A percentile compares a stretch with the other conserved stretches of the same genome.
These are phyloP conservation scores for Thaleichthys pacificus DNA, from an alignment of 2,797 vertebrate species.

Conservation along the genomic window DNA sequence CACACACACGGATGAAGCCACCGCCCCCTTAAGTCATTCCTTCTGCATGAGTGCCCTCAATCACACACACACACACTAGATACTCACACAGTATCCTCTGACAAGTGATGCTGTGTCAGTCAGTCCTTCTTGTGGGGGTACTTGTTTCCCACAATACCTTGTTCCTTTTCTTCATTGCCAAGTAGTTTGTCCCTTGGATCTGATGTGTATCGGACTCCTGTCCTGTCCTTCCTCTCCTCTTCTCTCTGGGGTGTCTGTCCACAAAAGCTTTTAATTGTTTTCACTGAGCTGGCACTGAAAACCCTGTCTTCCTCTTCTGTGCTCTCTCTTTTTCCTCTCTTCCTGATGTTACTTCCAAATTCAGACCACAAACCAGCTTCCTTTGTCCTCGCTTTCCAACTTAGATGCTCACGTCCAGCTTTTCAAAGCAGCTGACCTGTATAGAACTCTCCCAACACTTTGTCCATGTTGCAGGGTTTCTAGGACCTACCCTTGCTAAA, in stretches of 20 bases:
- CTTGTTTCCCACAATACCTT: slow-evolving; percentile 37
- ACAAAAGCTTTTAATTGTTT: background rate
- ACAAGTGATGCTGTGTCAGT: slow-evolving; percentile 17
- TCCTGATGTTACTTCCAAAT: background rate
- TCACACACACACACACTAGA: slow-evolving; percentile 30
- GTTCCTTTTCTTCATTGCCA: slow-evolving; percentile 20
- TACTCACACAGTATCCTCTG: too few relatives aligned
- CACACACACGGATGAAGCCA: slow-evolving; percentile 42
- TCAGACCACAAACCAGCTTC: background rate
- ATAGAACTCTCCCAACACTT: background rate
- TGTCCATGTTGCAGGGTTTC: background rate
- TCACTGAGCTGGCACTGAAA: background rate
- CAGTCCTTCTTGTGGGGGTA: slow-evolving; percentile 20
- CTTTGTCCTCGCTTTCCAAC: background rate
- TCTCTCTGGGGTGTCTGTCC: background rate
- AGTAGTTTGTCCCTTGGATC: slow-evolving; percentile 31
- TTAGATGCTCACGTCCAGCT: background rate
- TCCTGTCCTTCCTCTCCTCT: background rate
- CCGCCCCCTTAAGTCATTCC: slow-evolving; percentile 43
- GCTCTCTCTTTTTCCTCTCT: background rate
- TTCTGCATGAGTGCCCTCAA: slow-evolving; percentile 54
- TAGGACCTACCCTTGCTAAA: too few relatives aligned
- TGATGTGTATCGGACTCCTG: slow-evolving; percentile 38
- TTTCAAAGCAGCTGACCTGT: background rate
- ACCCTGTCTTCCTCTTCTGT: background rate